These are phyloP conservation scores for Araneus ventricosus DNA, from an alignment of 1,140 invertebrate species.

Conservation along the genomic window DNA sequence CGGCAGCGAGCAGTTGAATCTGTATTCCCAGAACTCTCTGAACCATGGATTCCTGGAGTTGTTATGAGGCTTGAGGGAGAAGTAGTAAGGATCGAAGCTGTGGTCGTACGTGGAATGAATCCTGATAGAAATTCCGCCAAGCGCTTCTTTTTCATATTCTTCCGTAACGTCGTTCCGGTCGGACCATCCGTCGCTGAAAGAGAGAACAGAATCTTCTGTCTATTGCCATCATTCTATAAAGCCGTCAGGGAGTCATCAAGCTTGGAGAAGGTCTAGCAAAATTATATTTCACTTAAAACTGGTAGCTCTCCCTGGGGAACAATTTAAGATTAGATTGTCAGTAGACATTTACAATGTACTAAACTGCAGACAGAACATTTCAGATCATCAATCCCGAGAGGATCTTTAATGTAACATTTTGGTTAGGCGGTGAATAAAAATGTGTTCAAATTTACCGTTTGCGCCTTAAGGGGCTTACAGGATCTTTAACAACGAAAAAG, in stretches of 20 bases:
- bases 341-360: too few species aligned
- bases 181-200: slow-evolving; percentile 87
- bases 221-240: neutral
- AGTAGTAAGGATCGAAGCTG: slow-evolving; percentile 87
- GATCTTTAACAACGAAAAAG: too few species aligned
- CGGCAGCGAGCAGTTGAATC: slow-evolving; percentile 84
- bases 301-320: neutral
- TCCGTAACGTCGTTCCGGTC: slow-evolving; percentile 88
- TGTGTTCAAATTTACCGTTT: too few species aligned
- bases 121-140: slow-evolving; percentile 87
- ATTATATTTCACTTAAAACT: neutral
- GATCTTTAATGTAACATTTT: too few species aligned
- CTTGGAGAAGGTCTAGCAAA: neutral
- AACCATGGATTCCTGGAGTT: slow-evolving; percentile 89
- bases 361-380: too few species aligned
- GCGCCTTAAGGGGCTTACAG: too few species aligned
- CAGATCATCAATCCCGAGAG: too few species aligned
- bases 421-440: too few species aligned
- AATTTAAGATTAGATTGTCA: too few species aligned
- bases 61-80: slow-evolving; percentile 84
- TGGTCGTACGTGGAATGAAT: slow-evolving; percentile 87
- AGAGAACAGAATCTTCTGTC: slow-evolving; percentile 62
- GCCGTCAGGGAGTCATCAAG: neutral
- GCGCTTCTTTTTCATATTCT: slow-evolving; percentile 85
- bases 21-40: slow-evolving; percentile 87